Percentiles rank a stretch among this genome's conserved stretches.
phyloP scores from a whole-genome alignment of 2,888 invertebrate species.

The Troides helena region DNA sequence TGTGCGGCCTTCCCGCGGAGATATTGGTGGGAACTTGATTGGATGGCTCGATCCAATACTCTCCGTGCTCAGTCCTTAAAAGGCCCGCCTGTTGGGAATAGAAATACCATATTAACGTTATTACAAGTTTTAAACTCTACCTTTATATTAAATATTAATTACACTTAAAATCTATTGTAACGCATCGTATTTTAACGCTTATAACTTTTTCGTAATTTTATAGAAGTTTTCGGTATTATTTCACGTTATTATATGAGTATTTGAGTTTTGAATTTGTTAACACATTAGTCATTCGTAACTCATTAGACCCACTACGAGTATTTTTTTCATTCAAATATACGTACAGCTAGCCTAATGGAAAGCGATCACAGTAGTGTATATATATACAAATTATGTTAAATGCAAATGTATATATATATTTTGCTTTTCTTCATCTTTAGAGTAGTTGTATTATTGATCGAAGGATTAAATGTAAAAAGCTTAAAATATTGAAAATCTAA shows the following conservation, averaged over 20 bases:
- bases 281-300: too few relatives aligned
- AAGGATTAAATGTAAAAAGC: background rate
- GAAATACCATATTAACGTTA: conserved; percentile 21
- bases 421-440: background rate
- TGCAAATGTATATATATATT: background rate
- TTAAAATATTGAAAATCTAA: background rate
- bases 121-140: background rate
- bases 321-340: too few relatives aligned
- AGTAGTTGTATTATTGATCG: background rate
- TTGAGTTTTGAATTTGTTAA: too few relatives aligned
- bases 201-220: too few relatives aligned
- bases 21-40: conserved; percentile 69
- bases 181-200: too few relatives aligned
- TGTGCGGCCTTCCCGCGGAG: conserved; percentile 80
- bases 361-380: too few relatives aligned
- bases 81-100: conserved; percentile 81
- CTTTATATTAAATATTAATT: background rate
- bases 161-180: too few relatives aligned
- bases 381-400: too few relatives aligned
- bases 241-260: too few relatives aligned
- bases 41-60: conserved; percentile 87
- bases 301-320: too few relatives aligned
- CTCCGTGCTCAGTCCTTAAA: conserved; percentile 83
- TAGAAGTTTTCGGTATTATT: too few relatives aligned
- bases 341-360: too few relatives aligned